These are phyloP conservation scores for Trichacis sp. DNA, from an alignment of 2,888 invertebrate genomes.

Conservation along the genomic window DNA sequence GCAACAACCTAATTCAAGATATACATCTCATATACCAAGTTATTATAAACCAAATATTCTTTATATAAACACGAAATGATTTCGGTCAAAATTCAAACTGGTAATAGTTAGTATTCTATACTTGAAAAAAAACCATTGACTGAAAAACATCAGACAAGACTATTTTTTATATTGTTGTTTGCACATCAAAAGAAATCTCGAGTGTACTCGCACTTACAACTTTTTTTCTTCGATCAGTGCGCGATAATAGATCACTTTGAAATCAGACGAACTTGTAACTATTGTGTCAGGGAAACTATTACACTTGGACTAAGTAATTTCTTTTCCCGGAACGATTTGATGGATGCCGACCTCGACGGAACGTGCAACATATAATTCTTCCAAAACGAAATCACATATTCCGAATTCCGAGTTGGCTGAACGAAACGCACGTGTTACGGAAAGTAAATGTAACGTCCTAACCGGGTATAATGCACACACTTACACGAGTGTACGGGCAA, in stretches of 20 bases:
- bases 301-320: conserved; percentile 51
- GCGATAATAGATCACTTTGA: too few species aligned
- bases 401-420: conserved; percentile 46
- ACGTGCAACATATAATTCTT: conserved; percentile 36
- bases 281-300: conserved; percentile 36
- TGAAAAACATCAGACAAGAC: too few species aligned
- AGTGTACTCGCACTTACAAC: conserved; percentile 50
- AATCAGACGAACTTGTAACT: too few species aligned
- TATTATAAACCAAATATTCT: too few species aligned
- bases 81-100: too few species aligned
- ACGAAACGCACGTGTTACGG: conserved; percentile 33
- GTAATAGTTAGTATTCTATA: too few species aligned
- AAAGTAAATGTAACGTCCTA: conserved; percentile 29
- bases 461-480: conserved; percentile 8
- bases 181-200: conserved; percentile 48
- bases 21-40: too few species aligned
- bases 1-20: too few species aligned
- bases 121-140: too few species aligned
- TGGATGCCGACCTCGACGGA: conserved; percentile 31
- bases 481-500: conserved; percentile 20
- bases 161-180: too few species aligned
- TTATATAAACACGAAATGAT: too few species aligned
- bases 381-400: conserved; percentile 43
- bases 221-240: conserved; percentile 35
- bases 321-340: conserved; percentile 16